Evolutionary conservation across 35 echinoderm and acorn worm species (phyloP), one percentile per base, ranked within the genome.

Genomic region (Apostichopus japonicus): DNA sequence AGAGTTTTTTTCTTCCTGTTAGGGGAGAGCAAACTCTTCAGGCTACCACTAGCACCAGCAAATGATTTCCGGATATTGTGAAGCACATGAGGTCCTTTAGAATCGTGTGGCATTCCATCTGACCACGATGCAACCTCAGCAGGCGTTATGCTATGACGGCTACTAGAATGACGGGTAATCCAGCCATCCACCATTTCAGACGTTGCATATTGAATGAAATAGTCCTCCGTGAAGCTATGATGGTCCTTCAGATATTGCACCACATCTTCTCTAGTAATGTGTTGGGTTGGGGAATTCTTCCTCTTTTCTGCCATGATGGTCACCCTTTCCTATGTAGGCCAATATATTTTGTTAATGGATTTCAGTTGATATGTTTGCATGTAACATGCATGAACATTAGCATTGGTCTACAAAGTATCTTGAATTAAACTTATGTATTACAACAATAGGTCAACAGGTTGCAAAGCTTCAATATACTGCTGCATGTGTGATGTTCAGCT

Each of bases 61-160:
- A 99, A 96, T 53, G 95, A 96, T 90, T 99, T 99, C 1, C 97
- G 93, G 51, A 99, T 84, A 70, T 92, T 93, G 24, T 96, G 96
- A 65, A 97, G 87, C 65, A 94, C 90, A 77, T 94, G 90, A 24
- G 88, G 93, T 87, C 88, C 82, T 53, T 90, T 90, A 52, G 87
- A 77, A 61, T 91, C 90, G 59, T 91, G 90, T 19, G 25, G 51
- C 1, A 79, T 91, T 61, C 72, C 90, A 59, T 94, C 91, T 23
- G 95, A 80, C 91, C 93, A 92, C 0, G 92, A 78, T 11, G 77
- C 55, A 13, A 87, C 90, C 71, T 88, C 90, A 62, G 67, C 55
- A 58, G 67, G 81, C 23, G 80, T 56, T 72, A 78, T 79, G 61
- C 78, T 91, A 79, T 94, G 90, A 14, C 93, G 59, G 22, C 90